Evolutionary conservation across 2,797 vertebrate genomes (phyloP), one percentile per base, ranked within the genome.

Genomic region (Sebastes steindachneri): DNA sequence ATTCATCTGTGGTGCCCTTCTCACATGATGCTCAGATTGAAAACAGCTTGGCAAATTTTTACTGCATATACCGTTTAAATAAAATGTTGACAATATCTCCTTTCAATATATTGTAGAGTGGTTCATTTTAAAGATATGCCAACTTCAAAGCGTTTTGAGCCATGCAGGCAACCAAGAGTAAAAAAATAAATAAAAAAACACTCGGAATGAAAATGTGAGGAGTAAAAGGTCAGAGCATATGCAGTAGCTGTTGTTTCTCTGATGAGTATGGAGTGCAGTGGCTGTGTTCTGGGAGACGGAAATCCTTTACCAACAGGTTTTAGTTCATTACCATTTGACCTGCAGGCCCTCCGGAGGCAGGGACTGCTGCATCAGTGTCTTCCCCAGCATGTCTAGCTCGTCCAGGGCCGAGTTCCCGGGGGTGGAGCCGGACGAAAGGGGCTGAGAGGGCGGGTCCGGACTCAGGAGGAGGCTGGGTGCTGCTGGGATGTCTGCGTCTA

Each of bases 381-480:
- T 99, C 70, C 99, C 99, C 89, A 99, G 94, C 79, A 98, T 93
- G 87, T 99, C 98, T 84, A 99, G 94, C 91, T 98, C 98, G 4
- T 98, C 98, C 85, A 99, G 92, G 73, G 97, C 97, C 1, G 91
- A 80, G 92, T 90, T 70, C 58, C 85, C 11, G 21, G 86, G 78
- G 45, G 84, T 67, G 66, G 91, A 89, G 64, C 90, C 83, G 7
- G 91, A 75, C 1, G 86, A 88, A 1, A 79, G 64, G 7, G 84
- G 79, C 67, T 88, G 90, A 28, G 93, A 76, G 21, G 86, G 26
- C 0, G 78, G 86, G 79, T 95, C 88, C 2, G 92, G 91, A 83
- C 90, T 93, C 91, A 94, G 60, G 84, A 93, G 95, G 68, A 95
- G 92, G 79, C 83, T 58, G 54, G 95, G 91, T 1, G 88, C 91